Conservation (phyloP, 1,140 invertebrate species). For the Agrilus planipennis region DNA sequence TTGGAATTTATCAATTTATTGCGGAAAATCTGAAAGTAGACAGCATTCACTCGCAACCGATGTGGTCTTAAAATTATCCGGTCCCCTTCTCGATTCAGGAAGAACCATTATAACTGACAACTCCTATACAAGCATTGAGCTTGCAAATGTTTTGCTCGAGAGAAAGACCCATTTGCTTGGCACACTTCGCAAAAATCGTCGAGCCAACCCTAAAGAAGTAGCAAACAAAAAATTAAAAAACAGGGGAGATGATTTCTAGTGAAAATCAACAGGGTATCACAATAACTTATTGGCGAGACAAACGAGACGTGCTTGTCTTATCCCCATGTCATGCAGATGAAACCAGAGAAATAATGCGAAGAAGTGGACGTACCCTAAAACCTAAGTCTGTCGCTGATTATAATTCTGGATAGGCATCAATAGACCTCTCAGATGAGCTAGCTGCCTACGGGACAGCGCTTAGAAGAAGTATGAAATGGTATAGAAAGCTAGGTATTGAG, state of each 20-base stretch:
- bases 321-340: slow-evolving; percentile 5
- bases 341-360: slow-evolving; percentile 17
- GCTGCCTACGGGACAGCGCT: slow-evolving; percentile 26
- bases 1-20: slow-evolving; percentile 20
- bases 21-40: slow-evolving; percentile 12
- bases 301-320: slow-evolving; percentile 5
- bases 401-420: slow-evolving; percentile 29
- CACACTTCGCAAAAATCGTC: slow-evolving; percentile 8
- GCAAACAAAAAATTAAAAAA: slow-evolving; percentile 4
- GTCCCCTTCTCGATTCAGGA: slow-evolving; percentile 25
- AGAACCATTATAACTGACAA: slow-evolving; percentile 33
- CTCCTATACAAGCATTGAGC: slow-evolving; percentile 31
- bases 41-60: slow-evolving; percentile 15
- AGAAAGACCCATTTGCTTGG: slow-evolving; percentile 12
- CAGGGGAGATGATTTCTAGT: not conserved
- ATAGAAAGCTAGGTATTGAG: slow-evolving; percentile 25
- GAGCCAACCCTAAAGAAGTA: slow-evolving; percentile 5
- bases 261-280: not conserved
- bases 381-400: slow-evolving; percentile 29
- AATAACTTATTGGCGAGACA: slow-evolving; percentile 5
- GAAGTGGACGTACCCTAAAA: slow-evolving; percentile 22
- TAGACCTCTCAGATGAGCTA: slow-evolving; percentile 32
- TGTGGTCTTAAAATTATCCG: slow-evolving; percentile 19
- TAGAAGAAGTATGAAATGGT: slow-evolving; percentile 26
- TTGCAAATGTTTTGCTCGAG: slow-evolving; percentile 27